Evolutionary conservation across 2,113 vertebrate species (phyloP), one percentile per base, ranked within the genome.

Genomic region (Tringa solitaria): DNA sequence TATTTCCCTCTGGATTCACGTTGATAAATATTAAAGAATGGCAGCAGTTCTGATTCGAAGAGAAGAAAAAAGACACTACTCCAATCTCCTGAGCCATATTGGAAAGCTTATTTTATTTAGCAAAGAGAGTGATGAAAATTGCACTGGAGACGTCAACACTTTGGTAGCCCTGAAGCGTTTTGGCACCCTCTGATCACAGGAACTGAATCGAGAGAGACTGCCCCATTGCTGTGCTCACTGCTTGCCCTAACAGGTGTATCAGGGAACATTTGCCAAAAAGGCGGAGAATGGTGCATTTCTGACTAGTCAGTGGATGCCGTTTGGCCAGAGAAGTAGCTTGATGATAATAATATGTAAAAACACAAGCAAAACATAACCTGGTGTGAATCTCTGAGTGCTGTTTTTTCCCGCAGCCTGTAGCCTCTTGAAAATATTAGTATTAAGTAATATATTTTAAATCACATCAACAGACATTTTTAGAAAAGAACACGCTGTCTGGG

Each of bases 11-110:
- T 83, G 92, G 97, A 95, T 96, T 95, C 0, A 0, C 69, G 60
- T 67, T 97, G 93, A 97, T 97, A 95, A 97, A 97, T 97, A 97
- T 97, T 96, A 96, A 96, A 96, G 91, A 94, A 95, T 81, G 83
- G 87, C 91, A 97, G 80, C 60, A 48, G 41, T 89, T 94, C 85
- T 95, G 89, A 95, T 97, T 95, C 18, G 33, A 88, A 93, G 83
- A 92, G 89, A 90, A 93, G 75, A 41, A 93, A 94, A 83, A 84
- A 96, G 85, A 89, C 53, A 60, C 46, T 81, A 50, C 67, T 95
- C 74, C 94, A 91, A 64, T 95, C 95, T 96, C 93, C 83, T 89
- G 94, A 96, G 96, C 89, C 70, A 74, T 94, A 84, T 91, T 96
- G 96, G 80, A 78, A 90, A 95, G 95, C 90, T 96, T 96, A 96